Percentiles rank a stretch among this genome's conserved stretches.
Evolutionary conservation across 2,113 vertebrate genomes (phyloP).

Genomic region (Craseonycteris thonglongyai): DNA sequence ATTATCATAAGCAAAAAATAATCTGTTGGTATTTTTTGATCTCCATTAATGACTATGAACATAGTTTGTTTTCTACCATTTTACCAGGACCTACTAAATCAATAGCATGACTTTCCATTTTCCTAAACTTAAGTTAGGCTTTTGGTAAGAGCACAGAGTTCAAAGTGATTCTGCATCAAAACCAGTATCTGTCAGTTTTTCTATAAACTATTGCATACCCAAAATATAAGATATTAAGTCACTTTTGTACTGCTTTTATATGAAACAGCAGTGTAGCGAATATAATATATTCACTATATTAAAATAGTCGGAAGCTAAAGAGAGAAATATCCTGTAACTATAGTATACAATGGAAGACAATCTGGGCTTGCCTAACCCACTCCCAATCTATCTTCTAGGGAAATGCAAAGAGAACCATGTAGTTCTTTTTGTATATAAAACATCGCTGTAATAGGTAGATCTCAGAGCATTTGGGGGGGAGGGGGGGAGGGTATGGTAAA

Average conservation of each 20-base stretch:
- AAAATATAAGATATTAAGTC: background rate
- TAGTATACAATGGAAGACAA: background rate
- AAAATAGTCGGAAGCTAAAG: background rate
- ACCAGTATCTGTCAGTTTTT: background rate
- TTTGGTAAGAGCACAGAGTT: background rate
- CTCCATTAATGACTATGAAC: background rate
- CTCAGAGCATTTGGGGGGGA: background rate
- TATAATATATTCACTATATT: background rate
- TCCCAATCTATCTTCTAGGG: background rate
- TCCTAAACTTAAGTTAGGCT: background rate
- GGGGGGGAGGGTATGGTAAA: slow-evolving; percentile 2
- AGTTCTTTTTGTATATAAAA: background rate
- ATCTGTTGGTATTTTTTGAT: background rate
- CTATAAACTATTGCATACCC: background rate
- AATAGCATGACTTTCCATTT: background rate
- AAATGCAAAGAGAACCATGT: background rate
- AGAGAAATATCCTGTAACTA: background rate
- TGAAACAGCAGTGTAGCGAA: slow-evolving; percentile 40
- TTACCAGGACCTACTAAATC: background rate
- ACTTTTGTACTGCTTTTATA: slow-evolving; percentile 28
- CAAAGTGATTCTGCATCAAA: background rate
- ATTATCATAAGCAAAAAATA: background rate
- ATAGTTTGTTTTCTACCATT: background rate
- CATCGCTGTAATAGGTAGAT: background rate
- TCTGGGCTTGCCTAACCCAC: background rate